Evolutionary conservation across 2,888 invertebrate species (phyloP).

Genomic region (Drosophila ezoana): DNA sequence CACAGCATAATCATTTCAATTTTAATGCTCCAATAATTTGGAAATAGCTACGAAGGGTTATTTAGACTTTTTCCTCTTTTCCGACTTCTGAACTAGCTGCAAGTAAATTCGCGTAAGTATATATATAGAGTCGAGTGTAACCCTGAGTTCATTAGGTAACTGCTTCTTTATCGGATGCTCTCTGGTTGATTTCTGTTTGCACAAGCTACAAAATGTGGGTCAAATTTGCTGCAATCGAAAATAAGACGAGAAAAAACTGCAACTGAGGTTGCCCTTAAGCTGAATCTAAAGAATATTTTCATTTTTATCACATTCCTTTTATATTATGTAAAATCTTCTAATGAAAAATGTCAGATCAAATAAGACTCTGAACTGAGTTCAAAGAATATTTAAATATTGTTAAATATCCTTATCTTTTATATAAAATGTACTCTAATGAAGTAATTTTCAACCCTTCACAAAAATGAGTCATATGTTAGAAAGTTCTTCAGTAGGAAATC

Average conservation of each 20-base stretch:
- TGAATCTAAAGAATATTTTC: background rate
- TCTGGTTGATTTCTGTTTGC: slow-evolving; percentile 31
- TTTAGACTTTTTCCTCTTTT: slow-evolving; percentile 28
- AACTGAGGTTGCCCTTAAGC: slow-evolving; percentile 1
- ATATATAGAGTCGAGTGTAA: slow-evolving; percentile 19
- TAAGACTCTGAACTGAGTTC: no score
- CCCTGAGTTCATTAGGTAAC: slow-evolving; percentile 57
- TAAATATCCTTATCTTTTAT: no score
- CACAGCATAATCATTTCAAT: slow-evolving; percentile 79
- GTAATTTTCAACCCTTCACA: slow-evolving; percentile 11
- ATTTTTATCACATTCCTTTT: background rate
- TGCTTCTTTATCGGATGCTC: slow-evolving; percentile 9
- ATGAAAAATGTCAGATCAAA: background rate
- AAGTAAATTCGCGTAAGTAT: slow-evolving; percentile 19
- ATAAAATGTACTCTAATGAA: background rate
- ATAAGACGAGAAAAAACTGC: background rate
- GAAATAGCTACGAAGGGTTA: slow-evolving; percentile 68
- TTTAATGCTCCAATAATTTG: slow-evolving; percentile 80
- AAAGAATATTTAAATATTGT: no score
- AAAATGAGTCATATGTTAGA: slow-evolving; percentile 72
- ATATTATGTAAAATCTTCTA: background rate
- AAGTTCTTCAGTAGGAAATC: slow-evolving; percentile 56
- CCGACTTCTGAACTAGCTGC: slow-evolving; percentile 2
- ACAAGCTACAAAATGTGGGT: slow-evolving; percentile 34
- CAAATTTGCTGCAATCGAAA: slow-evolving; percentile 26